A percentile compares a stretch with the other conserved stretches of the same genome.
phyloP scores from a whole-genome alignment of 2,113 vertebrate genomes.

The Protobothrops flavoviridis region DNA sequence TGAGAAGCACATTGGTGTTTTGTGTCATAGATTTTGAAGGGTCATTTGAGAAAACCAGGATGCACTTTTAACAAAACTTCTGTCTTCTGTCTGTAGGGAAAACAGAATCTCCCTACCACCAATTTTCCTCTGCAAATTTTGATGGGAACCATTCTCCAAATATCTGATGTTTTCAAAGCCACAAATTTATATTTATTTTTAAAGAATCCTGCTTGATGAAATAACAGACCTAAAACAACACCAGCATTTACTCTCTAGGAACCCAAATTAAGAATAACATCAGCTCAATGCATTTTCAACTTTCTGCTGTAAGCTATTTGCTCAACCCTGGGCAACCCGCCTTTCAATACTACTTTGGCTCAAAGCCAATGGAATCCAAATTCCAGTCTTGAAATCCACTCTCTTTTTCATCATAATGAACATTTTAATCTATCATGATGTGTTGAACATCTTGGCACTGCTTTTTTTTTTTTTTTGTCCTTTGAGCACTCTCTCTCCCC shows the following conservation, averaged over 20 bases:
- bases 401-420: conserved; percentile 56
- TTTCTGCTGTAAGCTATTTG: rapidly evolving
- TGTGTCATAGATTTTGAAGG: neutral
- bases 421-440: conserved; percentile 67
- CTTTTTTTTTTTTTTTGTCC: conserved; percentile 65
- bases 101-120: neutral
- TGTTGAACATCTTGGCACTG: conserved; percentile 60
- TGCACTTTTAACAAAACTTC: neutral
- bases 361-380: conserved; percentile 53
- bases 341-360: conserved; percentile 17
- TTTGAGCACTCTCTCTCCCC: conserved; percentile 34
- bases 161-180: neutral
- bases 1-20: neutral
- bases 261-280: neutral
- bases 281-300: conserved; percentile 7
- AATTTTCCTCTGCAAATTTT: neutral
- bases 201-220: conserved; percentile 1
- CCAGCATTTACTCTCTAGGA: conserved; percentile 2
- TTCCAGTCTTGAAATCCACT: conserved; percentile 38
- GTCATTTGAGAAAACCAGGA: neutral
- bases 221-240: neutral
- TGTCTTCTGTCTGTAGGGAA: neutral
- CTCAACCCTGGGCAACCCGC: neutral
- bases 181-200: neutral
- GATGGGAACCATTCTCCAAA: neutral